phyloP scores from a whole-genome alignment of 2,797 vertebrate species.

The Benthosema pterotum region DNA sequence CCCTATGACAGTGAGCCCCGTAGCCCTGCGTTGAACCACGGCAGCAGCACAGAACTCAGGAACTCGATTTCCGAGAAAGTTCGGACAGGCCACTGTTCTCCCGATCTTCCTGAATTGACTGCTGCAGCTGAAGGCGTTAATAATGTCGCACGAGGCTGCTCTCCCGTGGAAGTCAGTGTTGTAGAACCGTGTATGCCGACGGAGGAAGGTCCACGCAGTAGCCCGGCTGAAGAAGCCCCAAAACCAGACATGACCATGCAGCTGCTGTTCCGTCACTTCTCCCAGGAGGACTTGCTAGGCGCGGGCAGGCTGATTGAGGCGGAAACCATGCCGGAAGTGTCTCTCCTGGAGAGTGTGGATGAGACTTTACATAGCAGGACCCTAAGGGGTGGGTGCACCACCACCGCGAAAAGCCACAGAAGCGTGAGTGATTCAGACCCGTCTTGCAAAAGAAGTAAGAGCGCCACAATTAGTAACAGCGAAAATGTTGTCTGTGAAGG shows the following conservation, averaged over 20 bases:
- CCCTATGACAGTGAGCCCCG: conserved; percentile 77
- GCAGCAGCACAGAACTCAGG: conserved; percentile 20
- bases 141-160: not conserved
- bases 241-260: conserved; percentile 71
- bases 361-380: conserved; percentile 60
- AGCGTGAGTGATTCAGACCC: not conserved
- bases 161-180: conserved; percentile 5
- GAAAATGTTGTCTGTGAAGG: conserved; percentile 20
- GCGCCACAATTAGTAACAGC: conserved; percentile 3
- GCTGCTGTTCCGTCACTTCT: conserved; percentile 81
- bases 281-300: conserved; percentile 72
- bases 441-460: conserved; percentile 4
- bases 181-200: conserved; percentile 17
- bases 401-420: conserved; percentile 1
- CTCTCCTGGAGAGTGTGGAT: conserved; percentile 81
- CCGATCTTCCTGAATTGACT: conserved; percentile 18
- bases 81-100: conserved; percentile 42
- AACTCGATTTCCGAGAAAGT: conserved; percentile 42
- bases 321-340: conserved; percentile 88
- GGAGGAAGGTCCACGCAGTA: conserved; percentile 2
- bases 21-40: conserved; percentile 55
- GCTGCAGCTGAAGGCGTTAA: conserved; percentile 5
- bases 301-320: conserved; percentile 77
- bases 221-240: conserved; percentile 23
- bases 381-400: conserved; percentile 17